These are phyloP conservation scores for Passer domesticus DNA, from an alignment of 2,113 vertebrate species.

Conservation along the genomic window DNA sequence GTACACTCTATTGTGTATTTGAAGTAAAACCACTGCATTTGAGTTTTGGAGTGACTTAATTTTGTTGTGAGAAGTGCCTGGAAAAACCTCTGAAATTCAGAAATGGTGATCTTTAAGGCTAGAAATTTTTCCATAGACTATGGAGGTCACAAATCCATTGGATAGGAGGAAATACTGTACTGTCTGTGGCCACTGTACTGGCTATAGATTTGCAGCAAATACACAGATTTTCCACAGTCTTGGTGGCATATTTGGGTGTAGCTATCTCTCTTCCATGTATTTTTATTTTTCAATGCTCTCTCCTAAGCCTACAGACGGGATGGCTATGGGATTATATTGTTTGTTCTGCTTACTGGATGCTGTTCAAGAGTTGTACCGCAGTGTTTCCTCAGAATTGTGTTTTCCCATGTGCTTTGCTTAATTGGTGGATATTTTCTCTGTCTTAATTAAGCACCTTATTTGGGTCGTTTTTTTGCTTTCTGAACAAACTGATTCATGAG, in stretches of 20 bases:
- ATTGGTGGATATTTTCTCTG: neutral
- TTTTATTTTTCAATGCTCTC: neutral
- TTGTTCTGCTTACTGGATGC: neutral
- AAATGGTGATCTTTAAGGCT: neutral
- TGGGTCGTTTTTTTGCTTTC: neutral
- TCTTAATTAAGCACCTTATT: neutral
- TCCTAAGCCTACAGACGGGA: neutral
- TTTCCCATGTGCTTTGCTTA: neutral
- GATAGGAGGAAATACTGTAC: neutral
- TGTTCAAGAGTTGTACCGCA: neutral
- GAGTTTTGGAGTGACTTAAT: neutral
- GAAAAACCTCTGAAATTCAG: neutral
- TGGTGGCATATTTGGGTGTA: neutral
- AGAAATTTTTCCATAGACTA: neutral
- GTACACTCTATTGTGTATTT: neutral
- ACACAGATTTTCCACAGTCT: neutral
- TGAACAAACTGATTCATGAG: neutral
- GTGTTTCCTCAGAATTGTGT: neutral
- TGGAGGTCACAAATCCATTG: neutral
- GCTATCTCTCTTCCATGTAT: neutral
- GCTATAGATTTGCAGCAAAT: neutral
- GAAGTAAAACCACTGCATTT: neutral
- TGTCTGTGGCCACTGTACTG: neutral
- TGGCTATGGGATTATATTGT: neutral
- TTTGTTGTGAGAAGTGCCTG: neutral